Conservation (phyloP, 1,140 invertebrate genomes). For the Teleopsis dalmanni region DNA sequence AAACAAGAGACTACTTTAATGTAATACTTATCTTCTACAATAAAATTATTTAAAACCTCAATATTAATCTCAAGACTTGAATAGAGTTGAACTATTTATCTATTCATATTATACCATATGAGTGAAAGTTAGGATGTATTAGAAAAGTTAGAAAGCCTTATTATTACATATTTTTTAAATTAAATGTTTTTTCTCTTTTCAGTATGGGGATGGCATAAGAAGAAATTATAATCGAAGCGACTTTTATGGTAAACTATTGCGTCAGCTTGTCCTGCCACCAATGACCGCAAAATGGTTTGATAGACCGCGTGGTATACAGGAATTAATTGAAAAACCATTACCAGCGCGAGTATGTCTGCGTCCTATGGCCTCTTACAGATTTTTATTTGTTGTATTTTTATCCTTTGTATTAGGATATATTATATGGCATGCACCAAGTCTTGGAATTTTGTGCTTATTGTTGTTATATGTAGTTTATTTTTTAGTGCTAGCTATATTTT, state of each 20-base stretch:
- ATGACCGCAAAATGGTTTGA: slow-evolving; percentile 51
- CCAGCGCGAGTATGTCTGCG: slow-evolving; percentile 63
- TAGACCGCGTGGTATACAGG: slow-evolving; percentile 40
- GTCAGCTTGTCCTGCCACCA: slow-evolving; percentile 56
- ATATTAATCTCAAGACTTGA: too few relatives aligned
- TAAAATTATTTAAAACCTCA: too few relatives aligned
- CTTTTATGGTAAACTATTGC: slow-evolving; percentile 53
- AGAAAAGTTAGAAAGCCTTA: too few relatives aligned
- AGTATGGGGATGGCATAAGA: slow-evolving; percentile 54
- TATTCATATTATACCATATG: too few relatives aligned
- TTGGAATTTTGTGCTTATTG: slow-evolving; percentile 22
- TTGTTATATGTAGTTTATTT: slow-evolving; percentile 18
- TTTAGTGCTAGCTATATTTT: slow-evolving; percentile 24
- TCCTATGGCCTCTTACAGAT: slow-evolving; percentile 54
- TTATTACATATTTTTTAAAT: not conserved
- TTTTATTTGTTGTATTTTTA: slow-evolving; percentile 33
- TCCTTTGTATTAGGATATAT: slow-evolving; percentile 22
- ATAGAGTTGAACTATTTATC: too few relatives aligned
- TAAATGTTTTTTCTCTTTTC: slow-evolving; percentile 14
- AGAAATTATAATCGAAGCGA: slow-evolving; percentile 51
- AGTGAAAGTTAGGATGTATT: too few relatives aligned
- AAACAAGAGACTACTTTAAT: too few relatives aligned
- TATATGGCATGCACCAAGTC: slow-evolving; percentile 17
- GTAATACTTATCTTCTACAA: too few relatives aligned
- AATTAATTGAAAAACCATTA: slow-evolving; percentile 47